Conservation (phyloP, 2,888 invertebrate genomes). For the Lymantria dispar region DNA sequence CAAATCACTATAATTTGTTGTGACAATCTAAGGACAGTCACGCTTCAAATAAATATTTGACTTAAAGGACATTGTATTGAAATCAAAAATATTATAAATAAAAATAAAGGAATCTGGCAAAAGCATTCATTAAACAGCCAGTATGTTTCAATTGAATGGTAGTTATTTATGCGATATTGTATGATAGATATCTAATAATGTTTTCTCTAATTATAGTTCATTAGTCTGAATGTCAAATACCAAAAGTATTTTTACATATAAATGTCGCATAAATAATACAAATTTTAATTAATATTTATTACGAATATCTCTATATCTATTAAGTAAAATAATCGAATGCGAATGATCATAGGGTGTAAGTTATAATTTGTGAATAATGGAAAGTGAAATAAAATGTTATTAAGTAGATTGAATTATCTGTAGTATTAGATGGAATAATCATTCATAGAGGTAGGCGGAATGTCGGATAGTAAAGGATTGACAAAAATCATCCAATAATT, state of each 20-base stretch:
- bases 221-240: too few species aligned
- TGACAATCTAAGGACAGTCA: too few species aligned
- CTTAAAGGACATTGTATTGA: too few species aligned
- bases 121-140: slow-evolving; percentile 6
- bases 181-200: background rate
- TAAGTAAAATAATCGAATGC: slow-evolving; percentile 3
- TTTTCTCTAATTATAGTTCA: too few species aligned
- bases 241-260: background rate
- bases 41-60: too few species aligned
- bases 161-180: slow-evolving; percentile 8
- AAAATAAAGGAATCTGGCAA: slow-evolving; percentile 1
- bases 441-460: background rate
- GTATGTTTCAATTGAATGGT: background rate
- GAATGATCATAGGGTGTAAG: slow-evolving; percentile 17
- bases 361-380: slow-evolving; percentile 16
- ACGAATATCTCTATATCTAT: slow-evolving; percentile 3
- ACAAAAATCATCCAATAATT: background rate
- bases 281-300: slow-evolving; percentile 3
- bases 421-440: slow-evolving; percentile 25
- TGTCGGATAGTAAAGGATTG: background rate
- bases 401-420: slow-evolving; percentile 34
- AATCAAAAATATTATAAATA: too few species aligned
- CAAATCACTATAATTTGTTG: too few species aligned
- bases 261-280: slow-evolving; percentile 2
- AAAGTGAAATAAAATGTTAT: slow-evolving; percentile 34